These are phyloP conservation scores for Choristoneura rosaceana DNA, from an alignment of 2,888 invertebrate genomes.

Conservation along the genomic window DNA sequence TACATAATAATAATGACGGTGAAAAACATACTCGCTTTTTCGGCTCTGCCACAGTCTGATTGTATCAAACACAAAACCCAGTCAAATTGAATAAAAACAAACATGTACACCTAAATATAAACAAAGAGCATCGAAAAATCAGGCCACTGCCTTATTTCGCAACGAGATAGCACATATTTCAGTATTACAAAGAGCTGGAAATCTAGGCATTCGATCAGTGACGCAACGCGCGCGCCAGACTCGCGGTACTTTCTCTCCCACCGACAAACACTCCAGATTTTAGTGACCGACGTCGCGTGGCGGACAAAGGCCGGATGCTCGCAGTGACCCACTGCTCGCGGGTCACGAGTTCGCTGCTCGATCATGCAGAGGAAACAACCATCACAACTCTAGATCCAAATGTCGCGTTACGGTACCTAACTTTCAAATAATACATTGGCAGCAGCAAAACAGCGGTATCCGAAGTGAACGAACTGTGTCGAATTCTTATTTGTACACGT, in stretches of 20 bases:
- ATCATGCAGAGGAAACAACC: constrained; percentile 25
- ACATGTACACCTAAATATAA: neutral
- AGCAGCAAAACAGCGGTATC: constrained; percentile 19
- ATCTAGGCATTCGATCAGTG: constrained; percentile 48
- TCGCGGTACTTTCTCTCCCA: constrained; percentile 49
- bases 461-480: constrained; percentile 31
- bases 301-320: constrained; percentile 34
- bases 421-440: constrained; percentile 13
- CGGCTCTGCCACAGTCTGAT: no score
- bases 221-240: constrained; percentile 44
- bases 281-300: constrained; percentile 1
- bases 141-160: constrained; percentile 11
- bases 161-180: constrained; percentile 26
- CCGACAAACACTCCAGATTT: constrained; percentile 46
- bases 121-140: constrained; percentile 2
- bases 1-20: no score
- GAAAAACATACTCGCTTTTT: no score
- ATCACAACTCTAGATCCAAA: constrained; percentile 11
- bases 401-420: constrained; percentile 24
- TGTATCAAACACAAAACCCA: no score
- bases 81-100: neutral
- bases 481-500: constrained; percentile 18
- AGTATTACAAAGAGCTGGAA: constrained; percentile 44
- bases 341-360: constrained; percentile 9
- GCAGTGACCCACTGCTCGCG: constrained; percentile 25